Evolutionary conservation across 2,797 vertebrate species (phyloP).

Genomic region (Cygnus olor): DNA sequence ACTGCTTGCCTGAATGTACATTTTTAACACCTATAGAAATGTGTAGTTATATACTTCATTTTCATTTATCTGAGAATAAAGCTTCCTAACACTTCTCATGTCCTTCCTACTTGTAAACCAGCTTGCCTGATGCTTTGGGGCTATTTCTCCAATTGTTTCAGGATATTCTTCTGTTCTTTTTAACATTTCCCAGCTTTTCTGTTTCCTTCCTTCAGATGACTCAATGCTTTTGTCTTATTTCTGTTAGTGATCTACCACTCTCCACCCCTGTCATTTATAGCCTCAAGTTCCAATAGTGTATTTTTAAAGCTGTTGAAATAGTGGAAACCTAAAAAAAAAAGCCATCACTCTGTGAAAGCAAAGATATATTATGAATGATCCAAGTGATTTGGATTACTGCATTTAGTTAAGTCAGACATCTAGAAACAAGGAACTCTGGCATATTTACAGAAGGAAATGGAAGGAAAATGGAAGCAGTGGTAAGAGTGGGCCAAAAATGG

Average conservation of each 20-base stretch:
- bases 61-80: neutral
- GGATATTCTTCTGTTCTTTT: neutral
- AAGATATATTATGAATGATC: neutral
- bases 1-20: rapidly evolving
- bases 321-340: neutral
- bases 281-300: neutral
- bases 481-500: neutral
- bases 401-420: neutral
- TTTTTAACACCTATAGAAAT: neutral
- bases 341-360: neutral
- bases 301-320: neutral
- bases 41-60: neutral
- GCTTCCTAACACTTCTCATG: neutral
- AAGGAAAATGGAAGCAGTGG: neutral
- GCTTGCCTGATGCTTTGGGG: neutral
- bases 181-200: neutral
- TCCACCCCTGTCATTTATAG: neutral
- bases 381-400: neutral
- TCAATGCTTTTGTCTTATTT: neutral
- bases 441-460: neutral
- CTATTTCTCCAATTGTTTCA: neutral
- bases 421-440: neutral
- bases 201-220: neutral
- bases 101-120: neutral
- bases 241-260: neutral